These are phyloP conservation scores for Etheostoma cragini DNA, from an alignment of 2,113 vertebrate genomes.

Conservation along the genomic window DNA sequence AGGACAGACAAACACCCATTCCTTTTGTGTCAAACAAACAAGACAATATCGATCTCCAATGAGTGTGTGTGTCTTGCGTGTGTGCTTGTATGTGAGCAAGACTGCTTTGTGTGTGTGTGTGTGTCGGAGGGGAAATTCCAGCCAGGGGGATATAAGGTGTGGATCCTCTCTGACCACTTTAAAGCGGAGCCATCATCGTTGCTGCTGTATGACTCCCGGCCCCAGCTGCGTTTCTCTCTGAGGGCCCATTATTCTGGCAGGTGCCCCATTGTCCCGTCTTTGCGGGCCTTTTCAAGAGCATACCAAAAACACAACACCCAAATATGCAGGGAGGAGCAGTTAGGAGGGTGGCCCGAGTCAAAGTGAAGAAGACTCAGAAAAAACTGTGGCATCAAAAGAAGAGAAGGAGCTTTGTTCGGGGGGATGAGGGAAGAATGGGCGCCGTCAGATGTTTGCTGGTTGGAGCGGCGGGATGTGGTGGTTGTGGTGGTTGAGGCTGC, in stretches of 20 bases:
- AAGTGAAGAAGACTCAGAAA: slow-evolving; percentile 59
- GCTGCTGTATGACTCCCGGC: slow-evolving; percentile 73
- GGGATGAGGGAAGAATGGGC: slow-evolving; percentile 17
- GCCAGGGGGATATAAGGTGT: slow-evolving; percentile 77
- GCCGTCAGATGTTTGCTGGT: slow-evolving; percentile 39
- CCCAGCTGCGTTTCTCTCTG: slow-evolving; percentile 76
- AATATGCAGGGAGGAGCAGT: slow-evolving; percentile 65
- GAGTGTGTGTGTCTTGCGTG: background rate
- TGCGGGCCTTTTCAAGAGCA: slow-evolving; percentile 78
- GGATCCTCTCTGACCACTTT: slow-evolving; percentile 83
- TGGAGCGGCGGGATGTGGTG: slow-evolving; percentile 39
- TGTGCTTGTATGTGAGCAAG: slow-evolving; percentile 20
- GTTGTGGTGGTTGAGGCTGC: slow-evolving; percentile 30
- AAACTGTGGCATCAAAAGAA: slow-evolving; percentile 65
- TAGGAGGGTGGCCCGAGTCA: slow-evolving; percentile 37
- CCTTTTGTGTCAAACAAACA: slow-evolving; percentile 39
- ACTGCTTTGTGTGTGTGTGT: slow-evolving; percentile 45
- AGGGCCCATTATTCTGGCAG: slow-evolving; percentile 82
- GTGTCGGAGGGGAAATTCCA: slow-evolving; percentile 80
- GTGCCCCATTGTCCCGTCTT: slow-evolving; percentile 81
- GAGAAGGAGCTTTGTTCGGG: slow-evolving; percentile 65
- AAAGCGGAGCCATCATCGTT: slow-evolving; percentile 75
- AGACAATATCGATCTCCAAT: slow-evolving; percentile 3
- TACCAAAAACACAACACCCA: slow-evolving; percentile 76
- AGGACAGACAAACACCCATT: slow-evolving; percentile 43